Conservation (phyloP, 2,797 vertebrate genomes). For the Rhabdomys pumilio region DNA sequence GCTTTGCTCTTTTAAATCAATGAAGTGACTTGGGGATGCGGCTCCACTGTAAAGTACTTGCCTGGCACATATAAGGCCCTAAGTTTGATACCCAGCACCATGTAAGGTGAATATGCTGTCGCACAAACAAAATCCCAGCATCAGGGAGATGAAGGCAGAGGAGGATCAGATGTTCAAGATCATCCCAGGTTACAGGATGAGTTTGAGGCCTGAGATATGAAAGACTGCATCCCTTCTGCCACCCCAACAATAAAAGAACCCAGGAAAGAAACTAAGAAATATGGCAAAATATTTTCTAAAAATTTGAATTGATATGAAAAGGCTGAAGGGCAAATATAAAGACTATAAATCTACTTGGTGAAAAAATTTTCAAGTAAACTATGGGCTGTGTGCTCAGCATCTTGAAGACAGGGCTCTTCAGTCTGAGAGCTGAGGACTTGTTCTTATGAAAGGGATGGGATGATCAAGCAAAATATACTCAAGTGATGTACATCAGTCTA, state of each 20-base stretch:
- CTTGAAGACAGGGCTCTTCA: neutral
- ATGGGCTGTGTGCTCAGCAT: neutral
- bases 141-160: neutral
- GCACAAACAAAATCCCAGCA: neutral
- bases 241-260: neutral
- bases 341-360: neutral
- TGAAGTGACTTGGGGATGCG: neutral
- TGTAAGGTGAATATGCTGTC: neutral
- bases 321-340: neutral
- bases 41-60: neutral
- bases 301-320: constrained; percentile 19
- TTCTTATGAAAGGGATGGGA: neutral
- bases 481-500: neutral
- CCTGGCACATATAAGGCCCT: neutral
- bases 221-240: neutral
- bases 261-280: neutral
- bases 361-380: neutral
- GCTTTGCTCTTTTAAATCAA: neutral
- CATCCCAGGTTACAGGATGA: neutral
- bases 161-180: neutral
- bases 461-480: neutral
- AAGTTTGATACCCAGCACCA: neutral
- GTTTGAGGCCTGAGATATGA: neutral
- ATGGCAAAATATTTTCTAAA: neutral
- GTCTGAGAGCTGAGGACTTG: neutral